Percentiles rank a stretch among this genome's conserved stretches.
Conservation (phyloP, 2,797 vertebrate genomes). For the Ataeniobius toweri region DNA sequence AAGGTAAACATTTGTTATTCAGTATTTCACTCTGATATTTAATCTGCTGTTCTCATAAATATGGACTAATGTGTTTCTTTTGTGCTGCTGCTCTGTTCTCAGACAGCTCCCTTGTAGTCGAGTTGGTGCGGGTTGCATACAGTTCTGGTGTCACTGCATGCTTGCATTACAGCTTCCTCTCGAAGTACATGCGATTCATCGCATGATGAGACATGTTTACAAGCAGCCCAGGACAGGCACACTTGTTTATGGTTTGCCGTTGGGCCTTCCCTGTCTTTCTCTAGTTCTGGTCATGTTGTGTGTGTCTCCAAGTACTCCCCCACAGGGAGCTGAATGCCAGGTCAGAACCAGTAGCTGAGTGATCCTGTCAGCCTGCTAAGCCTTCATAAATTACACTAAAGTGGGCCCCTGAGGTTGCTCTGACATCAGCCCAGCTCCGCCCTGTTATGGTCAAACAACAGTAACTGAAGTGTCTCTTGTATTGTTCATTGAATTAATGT, state of each 20-base stretch:
- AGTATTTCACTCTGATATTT: slow-evolving; percentile 29
- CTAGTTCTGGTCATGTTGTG: slow-evolving; percentile 19
- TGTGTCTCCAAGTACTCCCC: slow-evolving; percentile 42
- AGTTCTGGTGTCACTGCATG: slow-evolving; percentile 35
- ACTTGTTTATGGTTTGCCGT: slow-evolving; percentile 60
- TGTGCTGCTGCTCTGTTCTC: slow-evolving; percentile 17
- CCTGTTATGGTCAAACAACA: slow-evolving; percentile 59
- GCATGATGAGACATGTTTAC: slow-evolving; percentile 63
- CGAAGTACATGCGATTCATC: slow-evolving; percentile 28
- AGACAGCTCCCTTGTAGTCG: slow-evolving; percentile 13
- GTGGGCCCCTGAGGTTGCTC: slow-evolving; percentile 67
- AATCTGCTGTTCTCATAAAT: slow-evolving; percentile 26
- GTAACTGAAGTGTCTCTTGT: slow-evolving; percentile 41
- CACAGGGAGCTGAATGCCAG: slow-evolving; percentile 62
- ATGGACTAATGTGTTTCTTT: slow-evolving; percentile 9
- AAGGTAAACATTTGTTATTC: slow-evolving; percentile 27
- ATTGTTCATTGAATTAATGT: slow-evolving; percentile 17
- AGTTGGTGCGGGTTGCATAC: slow-evolving; percentile 23
- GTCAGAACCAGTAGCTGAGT: slow-evolving; percentile 72
- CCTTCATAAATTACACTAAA: slow-evolving; percentile 66
- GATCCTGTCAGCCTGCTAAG: slow-evolving; percentile 75
- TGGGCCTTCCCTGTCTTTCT: slow-evolving; percentile 49
- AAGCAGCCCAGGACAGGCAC: slow-evolving; percentile 48
- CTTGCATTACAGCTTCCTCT: slow-evolving; percentile 37
- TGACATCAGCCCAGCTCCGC: slow-evolving; percentile 52